A percentile compares a stretch with the other conserved stretches of the same genome.
Evolutionary conservation across 2,888 invertebrate species (phyloP).

Genomic region (Dryocosmus kuriphilus): DNA sequence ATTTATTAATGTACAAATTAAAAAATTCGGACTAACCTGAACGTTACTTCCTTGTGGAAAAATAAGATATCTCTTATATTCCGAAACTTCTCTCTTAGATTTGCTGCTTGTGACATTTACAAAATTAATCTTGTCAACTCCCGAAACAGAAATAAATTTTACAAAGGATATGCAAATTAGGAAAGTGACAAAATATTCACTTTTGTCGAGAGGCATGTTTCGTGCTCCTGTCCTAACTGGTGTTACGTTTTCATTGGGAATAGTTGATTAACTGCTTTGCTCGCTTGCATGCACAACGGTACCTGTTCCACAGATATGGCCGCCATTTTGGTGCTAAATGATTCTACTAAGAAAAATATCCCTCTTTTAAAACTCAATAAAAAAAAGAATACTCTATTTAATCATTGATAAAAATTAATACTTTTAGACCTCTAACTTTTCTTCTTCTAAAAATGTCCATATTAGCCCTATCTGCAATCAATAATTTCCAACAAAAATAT

Average conservation of each 20-base stretch:
- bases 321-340: conserved; percentile 19
- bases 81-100: conserved; percentile 56
- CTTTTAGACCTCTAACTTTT: too few species aligned
- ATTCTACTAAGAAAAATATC: not conserved
- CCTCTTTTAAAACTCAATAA: not conserved
- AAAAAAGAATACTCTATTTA: not conserved
- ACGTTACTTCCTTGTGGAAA: conserved; percentile 83
- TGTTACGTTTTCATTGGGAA: conserved; percentile 17
- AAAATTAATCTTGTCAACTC: conserved; percentile 18
- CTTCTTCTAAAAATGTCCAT: too few species aligned
- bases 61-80: conserved; percentile 79
- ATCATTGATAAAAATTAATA: too few species aligned
- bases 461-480: too few species aligned
- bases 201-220: not conserved
- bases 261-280: conserved; percentile 9
- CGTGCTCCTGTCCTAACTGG: not conserved
- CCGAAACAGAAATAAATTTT: conserved; percentile 34
- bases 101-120: conserved; percentile 47
- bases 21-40: conserved; percentile 78
- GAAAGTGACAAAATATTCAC: not conserved
- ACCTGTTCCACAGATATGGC: not conserved
- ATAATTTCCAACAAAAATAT: too few species aligned
- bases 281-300: conserved; percentile 27
- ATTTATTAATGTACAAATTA: conserved; percentile 51
- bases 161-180: not conserved